Evolutionary conservation across 2,888 invertebrate genomes (phyloP).

Genomic region (Drosophila percnosoma): DNA sequence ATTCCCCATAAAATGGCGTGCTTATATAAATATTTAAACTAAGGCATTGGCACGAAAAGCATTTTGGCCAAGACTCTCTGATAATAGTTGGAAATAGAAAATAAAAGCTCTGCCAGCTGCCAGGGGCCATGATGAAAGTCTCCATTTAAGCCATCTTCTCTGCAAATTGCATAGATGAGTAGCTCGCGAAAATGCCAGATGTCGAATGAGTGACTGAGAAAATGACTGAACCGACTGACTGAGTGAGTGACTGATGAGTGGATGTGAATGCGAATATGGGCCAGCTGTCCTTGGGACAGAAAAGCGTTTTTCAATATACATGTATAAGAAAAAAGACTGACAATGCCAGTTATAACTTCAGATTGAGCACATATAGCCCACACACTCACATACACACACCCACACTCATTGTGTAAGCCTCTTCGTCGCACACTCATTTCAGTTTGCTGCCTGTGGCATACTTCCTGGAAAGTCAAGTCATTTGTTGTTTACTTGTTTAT

Average conservation of each 20-base stretch:
- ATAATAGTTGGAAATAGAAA: slow-evolving; percentile 38
- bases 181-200: slow-evolving; percentile 42
- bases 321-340: slow-evolving; percentile 19
- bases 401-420: background rate
- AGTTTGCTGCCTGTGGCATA: slow-evolving; percentile 37
- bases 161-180: slow-evolving; percentile 44
- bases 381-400: slow-evolving; percentile 1
- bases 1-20: slow-evolving; percentile 61
- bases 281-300: slow-evolving; percentile 61
- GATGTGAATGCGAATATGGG: slow-evolving; percentile 34
- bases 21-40: slow-evolving; percentile 71
- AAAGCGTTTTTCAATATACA: slow-evolving; percentile 70
- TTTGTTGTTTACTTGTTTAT: slow-evolving; percentile 55
- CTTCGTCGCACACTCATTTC: slow-evolving; percentile 6
- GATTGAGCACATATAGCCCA: background rate
- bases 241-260: slow-evolving; percentile 41
- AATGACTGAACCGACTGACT: background rate
- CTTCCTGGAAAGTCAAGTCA: slow-evolving; percentile 46
- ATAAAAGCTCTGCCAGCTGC: slow-evolving; percentile 63
- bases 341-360: slow-evolving; percentile 33
- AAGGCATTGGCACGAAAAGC: slow-evolving; percentile 51
- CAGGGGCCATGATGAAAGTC: slow-evolving; percentile 30
- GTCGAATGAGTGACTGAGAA: slow-evolving; percentile 25
- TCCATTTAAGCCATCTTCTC: slow-evolving; percentile 32
- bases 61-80: slow-evolving; percentile 44